Evolutionary conservation across 2,113 vertebrate genomes (phyloP).

Genomic region (Cardinalis cardinalis): DNA sequence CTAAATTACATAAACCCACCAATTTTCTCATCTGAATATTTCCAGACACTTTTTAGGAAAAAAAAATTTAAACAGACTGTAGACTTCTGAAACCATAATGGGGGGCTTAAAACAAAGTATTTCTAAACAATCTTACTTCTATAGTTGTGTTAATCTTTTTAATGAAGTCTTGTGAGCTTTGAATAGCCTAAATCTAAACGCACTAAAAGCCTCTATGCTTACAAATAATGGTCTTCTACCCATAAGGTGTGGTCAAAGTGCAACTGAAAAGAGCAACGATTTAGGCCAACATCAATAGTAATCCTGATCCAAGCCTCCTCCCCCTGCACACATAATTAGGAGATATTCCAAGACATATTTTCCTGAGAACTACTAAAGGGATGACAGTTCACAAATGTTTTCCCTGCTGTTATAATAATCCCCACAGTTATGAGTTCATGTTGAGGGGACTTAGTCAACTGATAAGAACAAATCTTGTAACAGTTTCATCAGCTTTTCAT

Average conservation of each 20-base stretch:
- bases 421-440: neutral
- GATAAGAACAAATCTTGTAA: slow-evolving; percentile 13
- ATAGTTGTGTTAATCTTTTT: neutral
- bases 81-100: neutral
- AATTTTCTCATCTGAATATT: slow-evolving; percentile 5
- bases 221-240: neutral
- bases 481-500: slow-evolving; percentile 4
- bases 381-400: slow-evolving; percentile 42
- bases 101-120: neutral
- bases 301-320: slow-evolving; percentile 5
- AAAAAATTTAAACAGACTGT: neutral
- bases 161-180: neutral
- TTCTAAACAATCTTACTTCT: neutral
- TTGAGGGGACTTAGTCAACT: neutral
- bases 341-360: slow-evolving; percentile 32
- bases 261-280: slow-evolving; percentile 34
- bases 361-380: neutral
- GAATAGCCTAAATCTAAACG: neutral
- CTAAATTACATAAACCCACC: neutral
- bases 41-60: neutral
- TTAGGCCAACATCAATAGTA: slow-evolving; percentile 33
- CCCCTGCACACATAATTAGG: slow-evolving; percentile 19
- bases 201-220: neutral
- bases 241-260: neutral
- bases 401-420: neutral